Percentiles rank a stretch among this genome's conserved stretches.
phyloP scores from a whole-genome alignment of 1,140 invertebrate species.

The Phthorimaea operculella region DNA sequence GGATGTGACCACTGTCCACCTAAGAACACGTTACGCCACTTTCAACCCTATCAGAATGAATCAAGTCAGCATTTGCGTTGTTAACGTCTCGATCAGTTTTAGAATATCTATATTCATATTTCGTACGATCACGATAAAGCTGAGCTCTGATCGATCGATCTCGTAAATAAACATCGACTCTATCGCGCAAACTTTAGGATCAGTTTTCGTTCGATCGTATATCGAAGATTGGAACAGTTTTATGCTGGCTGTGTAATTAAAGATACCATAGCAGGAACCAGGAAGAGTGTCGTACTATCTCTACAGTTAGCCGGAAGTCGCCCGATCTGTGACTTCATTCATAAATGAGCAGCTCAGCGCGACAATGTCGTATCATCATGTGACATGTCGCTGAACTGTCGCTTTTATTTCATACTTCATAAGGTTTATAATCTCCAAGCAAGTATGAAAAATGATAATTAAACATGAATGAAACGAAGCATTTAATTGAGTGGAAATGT shows the following conservation, averaged over 20 bases:
- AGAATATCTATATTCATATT: slow-evolving; percentile 64
- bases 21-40: slow-evolving; percentile 23
- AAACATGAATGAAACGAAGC: slow-evolving; percentile 62
- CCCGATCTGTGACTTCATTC: slow-evolving; percentile 67
- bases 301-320: slow-evolving; percentile 66
- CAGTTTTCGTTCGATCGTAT: neutral
- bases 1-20: slow-evolving; percentile 43
- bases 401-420: neutral
- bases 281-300: slow-evolving; percentile 68
- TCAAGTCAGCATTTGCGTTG: neutral
- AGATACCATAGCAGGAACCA: slow-evolving; percentile 65
- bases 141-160: slow-evolving; percentile 39
- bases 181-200: slow-evolving; percentile 21
- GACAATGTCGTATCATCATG: slow-evolving; percentile 52
- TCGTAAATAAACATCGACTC: slow-evolving; percentile 27
- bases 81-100: slow-evolving; percentile 37
- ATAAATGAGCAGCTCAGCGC: slow-evolving; percentile 56
- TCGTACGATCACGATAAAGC: slow-evolving; percentile 55
- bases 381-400: neutral
- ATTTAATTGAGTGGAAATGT: slow-evolving; percentile 64
- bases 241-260: slow-evolving; percentile 55
- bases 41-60: slow-evolving; percentile 23
- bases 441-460: slow-evolving; percentile 39
- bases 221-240: slow-evolving; percentile 36
- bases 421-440: slow-evolving; percentile 33